Evolutionary conservation across 2,888 invertebrate genomes (phyloP).

Genomic region (Aspidapion aeneum): DNA sequence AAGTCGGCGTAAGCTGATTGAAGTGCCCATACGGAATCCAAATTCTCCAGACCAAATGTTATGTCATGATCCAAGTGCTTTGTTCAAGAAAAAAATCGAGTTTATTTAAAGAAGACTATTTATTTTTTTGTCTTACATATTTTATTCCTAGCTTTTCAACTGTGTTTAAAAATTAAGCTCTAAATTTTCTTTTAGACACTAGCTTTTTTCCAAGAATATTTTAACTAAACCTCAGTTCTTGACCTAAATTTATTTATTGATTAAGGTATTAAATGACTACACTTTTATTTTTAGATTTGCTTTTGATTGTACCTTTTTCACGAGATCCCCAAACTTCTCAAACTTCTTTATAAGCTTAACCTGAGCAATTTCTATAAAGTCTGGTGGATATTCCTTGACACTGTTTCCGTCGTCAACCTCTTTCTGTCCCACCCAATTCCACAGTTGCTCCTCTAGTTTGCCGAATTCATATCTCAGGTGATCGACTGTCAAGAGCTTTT

Average conservation of each 20-base stretch:
- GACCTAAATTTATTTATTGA: no score
- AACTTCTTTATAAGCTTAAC: constrained; percentile 55
- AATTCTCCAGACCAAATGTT: constrained; percentile 28
- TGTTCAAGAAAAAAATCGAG: not conserved
- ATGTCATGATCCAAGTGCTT: constrained; percentile 31
- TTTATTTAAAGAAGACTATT: no score
- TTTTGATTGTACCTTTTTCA: constrained; percentile 44
- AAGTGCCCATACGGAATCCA: constrained; percentile 61
- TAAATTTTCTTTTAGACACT: no score
- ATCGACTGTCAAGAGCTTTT: constrained; percentile 49
- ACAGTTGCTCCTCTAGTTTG: constrained; percentile 54
- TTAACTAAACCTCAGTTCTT: no score
- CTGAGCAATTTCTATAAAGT: constrained; percentile 39
- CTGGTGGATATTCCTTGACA: constrained; percentile 41
- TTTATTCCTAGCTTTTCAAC: no score
- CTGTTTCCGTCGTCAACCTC: constrained; percentile 25
- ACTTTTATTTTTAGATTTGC: not conserved
- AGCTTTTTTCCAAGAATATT: no score
- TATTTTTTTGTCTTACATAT: no score
- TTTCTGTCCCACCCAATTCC: constrained; percentile 34
- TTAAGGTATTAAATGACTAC: no score
- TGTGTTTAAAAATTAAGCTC: no score
- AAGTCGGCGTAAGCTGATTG: constrained; percentile 58
- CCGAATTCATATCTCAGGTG: constrained; percentile 57
- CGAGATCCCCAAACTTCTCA: constrained; percentile 53